phyloP scores from a whole-genome alignment of 2,113 vertebrate genomes.

The Pseudorasbora parva region DNA sequence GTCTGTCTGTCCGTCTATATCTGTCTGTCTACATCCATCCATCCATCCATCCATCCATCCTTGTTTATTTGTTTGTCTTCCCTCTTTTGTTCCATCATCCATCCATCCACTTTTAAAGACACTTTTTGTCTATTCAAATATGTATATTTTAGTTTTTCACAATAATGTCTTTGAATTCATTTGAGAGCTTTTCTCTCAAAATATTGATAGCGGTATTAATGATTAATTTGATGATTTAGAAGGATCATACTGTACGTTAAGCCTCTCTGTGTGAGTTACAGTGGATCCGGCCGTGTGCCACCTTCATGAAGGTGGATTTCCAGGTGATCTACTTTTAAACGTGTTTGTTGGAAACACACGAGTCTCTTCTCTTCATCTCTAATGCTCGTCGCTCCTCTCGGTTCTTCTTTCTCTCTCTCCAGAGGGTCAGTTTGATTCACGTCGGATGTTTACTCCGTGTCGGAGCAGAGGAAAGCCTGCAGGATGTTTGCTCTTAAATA shows the following conservation, averaged over 20 bases:
- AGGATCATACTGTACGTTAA: background rate
- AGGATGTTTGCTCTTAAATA: constrained; percentile 80
- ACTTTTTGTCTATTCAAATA: too few relatives aligned
- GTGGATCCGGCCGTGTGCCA: background rate
- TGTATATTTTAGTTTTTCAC: too few relatives aligned
- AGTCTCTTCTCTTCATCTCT: background rate
- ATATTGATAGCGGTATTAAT: too few relatives aligned
- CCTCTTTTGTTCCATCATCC: too few relatives aligned
- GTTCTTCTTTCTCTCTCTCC: background rate
- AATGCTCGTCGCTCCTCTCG: constrained; percentile 16
- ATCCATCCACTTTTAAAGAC: too few relatives aligned
- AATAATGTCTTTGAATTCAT: too few relatives aligned
- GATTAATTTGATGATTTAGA: too few relatives aligned
- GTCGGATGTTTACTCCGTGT: constrained; percentile 77
- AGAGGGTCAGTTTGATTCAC: constrained; percentile 75
- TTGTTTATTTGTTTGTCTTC: too few relatives aligned
- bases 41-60: too few relatives aligned
- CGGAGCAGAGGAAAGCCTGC: constrained; percentile 47
- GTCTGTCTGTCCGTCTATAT: too few relatives aligned
- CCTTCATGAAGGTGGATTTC: background rate
- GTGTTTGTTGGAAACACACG: background rate
- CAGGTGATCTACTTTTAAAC: background rate
- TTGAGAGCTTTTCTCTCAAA: too few relatives aligned
- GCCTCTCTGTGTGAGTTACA: background rate
- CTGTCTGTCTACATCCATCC: too few relatives aligned